Percentiles rank a stretch among this genome's conserved stretches.
Conservation (phyloP, 2,113 vertebrate species). For the Microcebus tavaratra region DNA sequence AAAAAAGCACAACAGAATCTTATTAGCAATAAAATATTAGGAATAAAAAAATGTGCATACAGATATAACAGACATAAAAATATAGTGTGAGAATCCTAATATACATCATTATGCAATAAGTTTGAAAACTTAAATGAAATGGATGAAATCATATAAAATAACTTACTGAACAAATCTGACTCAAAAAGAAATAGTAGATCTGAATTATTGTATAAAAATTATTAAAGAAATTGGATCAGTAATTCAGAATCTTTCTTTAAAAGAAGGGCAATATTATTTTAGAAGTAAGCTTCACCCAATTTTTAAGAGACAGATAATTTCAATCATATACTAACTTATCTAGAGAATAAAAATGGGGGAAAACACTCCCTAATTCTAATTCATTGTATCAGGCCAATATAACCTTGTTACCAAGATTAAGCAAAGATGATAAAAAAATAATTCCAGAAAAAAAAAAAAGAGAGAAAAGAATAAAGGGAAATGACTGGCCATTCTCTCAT, state of each 20-base stretch:
- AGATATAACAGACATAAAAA: background rate
- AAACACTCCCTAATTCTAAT: background rate
- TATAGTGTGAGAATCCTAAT: background rate
- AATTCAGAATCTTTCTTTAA: background rate
- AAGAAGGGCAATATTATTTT: constrained; percentile 18
- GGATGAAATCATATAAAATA: constrained; percentile 5
- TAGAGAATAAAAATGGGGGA: constrained; percentile 25
- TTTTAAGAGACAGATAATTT: constrained; percentile 6
- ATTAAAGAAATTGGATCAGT: constrained; percentile 15
- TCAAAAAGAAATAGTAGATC: background rate
- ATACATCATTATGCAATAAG: background rate
- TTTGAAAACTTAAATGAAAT: constrained; percentile 25
- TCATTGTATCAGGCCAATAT: background rate
- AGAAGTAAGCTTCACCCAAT: background rate
- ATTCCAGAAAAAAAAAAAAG: background rate
- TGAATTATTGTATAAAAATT: background rate
- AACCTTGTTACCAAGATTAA: background rate
- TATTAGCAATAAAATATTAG: background rate
- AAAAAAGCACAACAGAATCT: background rate
- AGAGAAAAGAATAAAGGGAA: background rate
- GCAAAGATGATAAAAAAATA: background rate
- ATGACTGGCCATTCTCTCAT: background rate
- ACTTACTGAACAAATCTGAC: background rate
- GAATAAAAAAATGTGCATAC: background rate
- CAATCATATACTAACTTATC: background rate